phyloP scores from a whole-genome alignment of 2,888 invertebrate species.

The Ischnura elegans region DNA sequence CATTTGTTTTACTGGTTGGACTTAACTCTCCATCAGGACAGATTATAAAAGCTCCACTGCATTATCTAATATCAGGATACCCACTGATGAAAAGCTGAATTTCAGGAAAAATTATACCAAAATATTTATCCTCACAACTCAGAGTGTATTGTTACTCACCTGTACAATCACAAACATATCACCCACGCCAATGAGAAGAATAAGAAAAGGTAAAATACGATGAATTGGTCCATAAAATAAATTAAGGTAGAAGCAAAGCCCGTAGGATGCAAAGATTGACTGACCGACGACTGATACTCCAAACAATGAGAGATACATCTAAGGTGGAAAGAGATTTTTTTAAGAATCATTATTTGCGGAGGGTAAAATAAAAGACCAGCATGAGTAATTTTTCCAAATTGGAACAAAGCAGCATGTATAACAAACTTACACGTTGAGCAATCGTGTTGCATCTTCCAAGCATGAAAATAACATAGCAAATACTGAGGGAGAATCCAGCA shows the following conservation, averaged over 20 bases:
- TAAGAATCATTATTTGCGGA: constrained; percentile 23
- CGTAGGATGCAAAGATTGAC: constrained; percentile 76
- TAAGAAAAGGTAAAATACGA: constrained; percentile 77
- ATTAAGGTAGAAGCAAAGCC: constrained; percentile 76
- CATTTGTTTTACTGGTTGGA: too few species aligned
- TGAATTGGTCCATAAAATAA: constrained; percentile 76
- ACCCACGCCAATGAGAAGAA: constrained; percentile 78
- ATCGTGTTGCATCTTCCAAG: constrained; percentile 76
- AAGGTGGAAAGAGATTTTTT: constrained; percentile 61
- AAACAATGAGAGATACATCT: constrained; percentile 74
- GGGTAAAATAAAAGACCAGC: neutral
- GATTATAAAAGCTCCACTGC: too few species aligned
- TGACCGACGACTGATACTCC: constrained; percentile 77
- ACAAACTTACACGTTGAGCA: constrained; percentile 75
- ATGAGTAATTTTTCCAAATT: too few species aligned
- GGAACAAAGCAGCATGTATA: too few species aligned
- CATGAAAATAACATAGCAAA: constrained; percentile 76
- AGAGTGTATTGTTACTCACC: constrained; percentile 71
- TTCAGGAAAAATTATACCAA: too few species aligned
- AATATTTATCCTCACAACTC: too few species aligned
- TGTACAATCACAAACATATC: constrained; percentile 78
- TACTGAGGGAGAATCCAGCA: constrained; percentile 76
- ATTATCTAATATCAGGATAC: too few species aligned
- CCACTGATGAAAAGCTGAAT: too few species aligned
- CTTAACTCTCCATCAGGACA: too few species aligned